These are phyloP conservation scores for Lepidurus apus DNA, from an alignment of 1,140 invertebrate species.

Conservation along the genomic window DNA sequence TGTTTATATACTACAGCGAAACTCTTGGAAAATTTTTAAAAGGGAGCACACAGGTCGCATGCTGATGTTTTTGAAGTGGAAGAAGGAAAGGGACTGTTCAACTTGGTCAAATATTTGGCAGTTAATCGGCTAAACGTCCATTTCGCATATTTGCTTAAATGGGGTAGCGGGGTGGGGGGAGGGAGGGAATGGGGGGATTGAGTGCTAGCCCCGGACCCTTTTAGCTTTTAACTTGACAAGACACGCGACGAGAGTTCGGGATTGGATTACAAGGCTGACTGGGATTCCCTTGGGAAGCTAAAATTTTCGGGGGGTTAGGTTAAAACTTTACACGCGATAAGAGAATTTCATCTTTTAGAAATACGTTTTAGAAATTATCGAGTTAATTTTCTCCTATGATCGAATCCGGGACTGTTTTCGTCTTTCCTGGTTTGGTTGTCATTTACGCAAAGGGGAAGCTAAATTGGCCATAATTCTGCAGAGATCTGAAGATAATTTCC, in stretches of 20 bases:
- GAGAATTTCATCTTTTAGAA: not conserved
- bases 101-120: not conserved
- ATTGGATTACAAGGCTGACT: conserved; percentile 10
- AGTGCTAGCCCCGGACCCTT: not conserved
- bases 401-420: no score
- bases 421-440: no score
- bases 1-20: no score
- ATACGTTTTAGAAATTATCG: not conserved
- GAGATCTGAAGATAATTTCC: no score
- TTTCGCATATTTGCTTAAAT: not conserved
- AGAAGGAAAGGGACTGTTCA: no score
- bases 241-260: conserved; percentile 6
- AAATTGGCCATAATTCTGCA: no score
- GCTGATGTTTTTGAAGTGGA: not conserved
- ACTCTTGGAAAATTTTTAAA: no score
- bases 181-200: not conserved
- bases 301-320: not conserved
- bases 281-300: not conserved
- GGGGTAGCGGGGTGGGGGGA: not conserved
- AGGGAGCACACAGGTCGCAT: not conserved
- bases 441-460: no score
- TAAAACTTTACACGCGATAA: conserved; percentile 1
- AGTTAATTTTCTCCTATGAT: no score
- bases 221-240: conserved; percentile 11
- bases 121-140: conserved; percentile 4